A percentile compares a stretch with the other conserved stretches of the same genome.
Conservation (phyloP, 2,888 invertebrate genomes). For the Sclerodermus sp. region DNA sequence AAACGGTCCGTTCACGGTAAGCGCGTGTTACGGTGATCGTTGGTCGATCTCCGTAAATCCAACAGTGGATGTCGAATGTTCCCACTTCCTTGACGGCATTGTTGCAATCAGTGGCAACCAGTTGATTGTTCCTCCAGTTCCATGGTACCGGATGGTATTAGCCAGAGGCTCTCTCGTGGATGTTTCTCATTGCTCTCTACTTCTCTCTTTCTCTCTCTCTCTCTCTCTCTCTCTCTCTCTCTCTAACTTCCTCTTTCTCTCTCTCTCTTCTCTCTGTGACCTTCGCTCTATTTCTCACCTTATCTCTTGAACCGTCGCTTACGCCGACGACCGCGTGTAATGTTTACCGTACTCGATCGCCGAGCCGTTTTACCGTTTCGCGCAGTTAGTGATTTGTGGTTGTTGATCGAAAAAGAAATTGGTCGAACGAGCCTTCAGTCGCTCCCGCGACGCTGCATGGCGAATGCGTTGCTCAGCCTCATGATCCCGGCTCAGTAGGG, state of each 20-base stretch:
- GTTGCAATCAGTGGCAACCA: too few relatives aligned
- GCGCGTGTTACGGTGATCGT: slow-evolving; percentile 31
- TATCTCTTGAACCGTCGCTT: slow-evolving; percentile 1
- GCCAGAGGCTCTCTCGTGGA: too few relatives aligned
- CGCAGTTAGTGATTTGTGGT: slow-evolving; percentile 49
- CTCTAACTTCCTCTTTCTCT: neutral
- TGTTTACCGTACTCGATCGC: slow-evolving; percentile 42
- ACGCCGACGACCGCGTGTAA: slow-evolving; percentile 42
- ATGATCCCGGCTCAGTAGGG: slow-evolving; percentile 64
- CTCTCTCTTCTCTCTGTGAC: neutral
- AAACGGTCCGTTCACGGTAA: slow-evolving; percentile 39
- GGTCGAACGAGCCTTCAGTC: slow-evolving; percentile 57
- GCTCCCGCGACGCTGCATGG: slow-evolving; percentile 58
- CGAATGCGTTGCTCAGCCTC: slow-evolving; percentile 56
- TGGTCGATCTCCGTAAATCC: slow-evolving; percentile 7
- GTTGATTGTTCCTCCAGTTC: too few relatives aligned
- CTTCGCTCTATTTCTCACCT: neutral
- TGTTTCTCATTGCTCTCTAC: neutral
- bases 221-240: neutral
- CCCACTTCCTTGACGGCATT: too few relatives aligned
- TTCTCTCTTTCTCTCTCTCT: neutral
- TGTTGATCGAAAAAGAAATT: slow-evolving; percentile 52
- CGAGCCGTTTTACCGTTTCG: slow-evolving; percentile 49
- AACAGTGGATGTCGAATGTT: too few relatives aligned
- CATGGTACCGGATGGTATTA: too few relatives aligned